phyloP scores from a whole-genome alignment of 2,113 vertebrate species.

The Microcebus griseorufus region DNA sequence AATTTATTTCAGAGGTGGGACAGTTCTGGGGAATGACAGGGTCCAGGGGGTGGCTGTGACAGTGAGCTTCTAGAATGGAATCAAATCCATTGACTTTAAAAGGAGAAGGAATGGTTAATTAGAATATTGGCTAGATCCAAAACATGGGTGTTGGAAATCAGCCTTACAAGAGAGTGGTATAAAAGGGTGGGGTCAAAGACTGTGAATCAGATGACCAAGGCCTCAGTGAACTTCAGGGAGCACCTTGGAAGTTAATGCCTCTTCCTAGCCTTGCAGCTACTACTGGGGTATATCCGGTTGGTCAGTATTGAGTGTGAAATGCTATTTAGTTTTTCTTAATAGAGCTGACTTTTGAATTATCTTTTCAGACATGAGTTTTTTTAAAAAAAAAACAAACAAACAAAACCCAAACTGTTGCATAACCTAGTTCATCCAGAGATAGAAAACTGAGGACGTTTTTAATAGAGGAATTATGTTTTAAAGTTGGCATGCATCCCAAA shows the following conservation, averaged over 20 bases:
- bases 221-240: neutral
- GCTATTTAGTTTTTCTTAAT: neutral
- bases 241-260: neutral
- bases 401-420: neutral
- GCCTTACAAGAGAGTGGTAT: neutral
- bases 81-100: neutral
- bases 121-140: neutral
- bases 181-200: neutral
- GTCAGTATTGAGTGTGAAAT: neutral
- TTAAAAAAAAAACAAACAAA: neutral
- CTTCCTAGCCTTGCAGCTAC: neutral
- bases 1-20: neutral
- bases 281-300: neutral
- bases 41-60: neutral
- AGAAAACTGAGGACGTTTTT: neutral
- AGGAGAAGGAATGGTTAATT: neutral
- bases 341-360: neutral
- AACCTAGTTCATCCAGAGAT: neutral
- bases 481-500: neutral
- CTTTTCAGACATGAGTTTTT: neutral
- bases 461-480: slow-evolving; percentile 9
- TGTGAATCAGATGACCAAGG: neutral
- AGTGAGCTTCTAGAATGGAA: neutral
- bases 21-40: neutral
- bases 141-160: neutral